Evolutionary conservation across 1,140 invertebrate genomes (phyloP).

Genomic region (Aphelenchoides avenae): DNA sequence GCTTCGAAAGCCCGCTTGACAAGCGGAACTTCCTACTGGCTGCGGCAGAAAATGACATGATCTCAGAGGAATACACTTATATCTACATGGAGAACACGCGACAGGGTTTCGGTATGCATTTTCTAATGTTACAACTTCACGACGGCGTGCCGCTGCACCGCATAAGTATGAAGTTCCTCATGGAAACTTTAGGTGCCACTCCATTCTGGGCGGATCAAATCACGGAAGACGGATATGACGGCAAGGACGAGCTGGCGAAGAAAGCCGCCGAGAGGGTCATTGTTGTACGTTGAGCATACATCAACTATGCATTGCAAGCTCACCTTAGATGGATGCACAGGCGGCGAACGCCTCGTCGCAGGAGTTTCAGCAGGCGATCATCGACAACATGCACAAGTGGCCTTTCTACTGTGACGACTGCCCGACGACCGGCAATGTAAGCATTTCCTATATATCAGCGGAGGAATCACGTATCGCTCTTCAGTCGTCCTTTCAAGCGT

Average conservation of each 20-base stretch:
- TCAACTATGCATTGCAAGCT: not conserved
- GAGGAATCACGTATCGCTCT: not conserved
- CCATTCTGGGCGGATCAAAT: slow-evolving; percentile 6
- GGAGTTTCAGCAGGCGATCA: slow-evolving; percentile 11
- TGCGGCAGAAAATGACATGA: slow-evolving; percentile 27
- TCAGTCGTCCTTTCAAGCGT: no score
- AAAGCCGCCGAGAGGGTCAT: not conserved
- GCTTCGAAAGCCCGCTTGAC: slow-evolving; percentile 12
- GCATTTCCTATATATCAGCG: not conserved
- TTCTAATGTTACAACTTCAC: not conserved
- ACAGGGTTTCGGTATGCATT: slow-evolving; percentile 24
- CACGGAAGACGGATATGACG: not conserved
- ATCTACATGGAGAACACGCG: slow-evolving; percentile 13
- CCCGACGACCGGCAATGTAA: slow-evolving; percentile 3
- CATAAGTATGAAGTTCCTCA: no score
- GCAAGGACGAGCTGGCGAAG: slow-evolving; percentile 6
- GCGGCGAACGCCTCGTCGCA: not conserved
- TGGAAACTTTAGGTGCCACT: no score
- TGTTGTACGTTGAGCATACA: not conserved
- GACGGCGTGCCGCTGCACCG: no score
- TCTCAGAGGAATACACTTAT: slow-evolving; percentile 34
- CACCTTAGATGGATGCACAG: not conserved
- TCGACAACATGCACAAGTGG: slow-evolving; percentile 29
- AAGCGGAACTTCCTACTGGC: slow-evolving; percentile 35
- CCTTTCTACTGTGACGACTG: slow-evolving; percentile 36